Percentiles rank a stretch among this genome's conserved stretches.
phyloP scores from a whole-genome alignment of 2,113 vertebrate genomes.

The Globicephala melas region DNA sequence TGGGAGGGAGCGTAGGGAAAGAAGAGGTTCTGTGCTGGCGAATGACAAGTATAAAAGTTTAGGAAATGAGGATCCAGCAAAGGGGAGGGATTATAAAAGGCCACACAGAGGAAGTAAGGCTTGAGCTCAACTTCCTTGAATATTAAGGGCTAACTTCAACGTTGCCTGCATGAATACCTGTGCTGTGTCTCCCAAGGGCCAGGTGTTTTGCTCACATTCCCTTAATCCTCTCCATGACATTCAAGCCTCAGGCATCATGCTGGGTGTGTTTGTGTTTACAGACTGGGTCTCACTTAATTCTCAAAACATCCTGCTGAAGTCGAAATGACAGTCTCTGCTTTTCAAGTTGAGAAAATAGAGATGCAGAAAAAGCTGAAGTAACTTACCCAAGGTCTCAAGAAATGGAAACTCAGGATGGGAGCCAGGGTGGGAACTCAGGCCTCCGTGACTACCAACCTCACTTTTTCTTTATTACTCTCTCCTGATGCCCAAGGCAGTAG shows the following conservation, averaged over 20 bases:
- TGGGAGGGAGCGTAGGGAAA: background rate
- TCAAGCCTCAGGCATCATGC: background rate
- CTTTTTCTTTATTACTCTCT: background rate
- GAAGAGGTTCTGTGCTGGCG: background rate
- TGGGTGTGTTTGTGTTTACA: background rate
- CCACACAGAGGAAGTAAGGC: background rate
- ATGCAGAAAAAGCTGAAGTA: background rate
- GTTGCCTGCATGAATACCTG: background rate
- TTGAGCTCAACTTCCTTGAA: background rate
- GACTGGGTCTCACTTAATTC: background rate
- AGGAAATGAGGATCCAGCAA: background rate
- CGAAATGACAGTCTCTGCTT: background rate
- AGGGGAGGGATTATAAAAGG: background rate
- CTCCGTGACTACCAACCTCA: background rate
- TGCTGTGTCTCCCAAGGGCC: fast-evolving
- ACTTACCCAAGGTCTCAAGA: background rate
- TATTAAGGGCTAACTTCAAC: background rate
- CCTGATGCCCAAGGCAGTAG: background rate
- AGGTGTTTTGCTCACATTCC: background rate
- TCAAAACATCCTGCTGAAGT: background rate
- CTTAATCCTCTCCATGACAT: background rate
- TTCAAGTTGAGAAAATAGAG: background rate
- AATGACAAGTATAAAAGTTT: background rate
- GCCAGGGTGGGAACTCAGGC: background rate
- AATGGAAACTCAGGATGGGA: background rate